Conservation (phyloP, 2,888 invertebrate genomes). For the Agrochola circellaris region DNA sequence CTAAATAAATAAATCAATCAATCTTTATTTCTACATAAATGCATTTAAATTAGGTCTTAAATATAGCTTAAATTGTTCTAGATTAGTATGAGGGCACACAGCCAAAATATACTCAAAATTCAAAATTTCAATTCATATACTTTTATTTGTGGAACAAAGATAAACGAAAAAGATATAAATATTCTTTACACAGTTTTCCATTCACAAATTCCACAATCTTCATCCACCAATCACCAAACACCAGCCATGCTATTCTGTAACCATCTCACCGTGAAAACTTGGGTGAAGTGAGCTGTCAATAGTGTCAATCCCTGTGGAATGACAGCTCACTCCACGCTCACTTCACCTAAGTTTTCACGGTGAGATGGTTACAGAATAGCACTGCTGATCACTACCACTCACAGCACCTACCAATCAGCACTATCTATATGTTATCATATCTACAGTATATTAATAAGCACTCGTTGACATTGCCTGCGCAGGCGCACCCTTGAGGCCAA, state of each 20-base stretch:
- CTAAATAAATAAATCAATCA: neutral
- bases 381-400: neutral
- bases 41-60: neutral
- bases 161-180: too few relatives aligned
- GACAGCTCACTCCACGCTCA: too few relatives aligned
- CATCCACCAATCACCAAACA: neutral
- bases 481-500: slow-evolving; percentile 63
- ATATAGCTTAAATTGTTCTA: neutral
- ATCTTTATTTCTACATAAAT: too few relatives aligned
- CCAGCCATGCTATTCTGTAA: too few relatives aligned
- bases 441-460: slow-evolving; percentile 11
- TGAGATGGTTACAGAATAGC: too few relatives aligned
- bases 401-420: neutral
- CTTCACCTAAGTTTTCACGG: too few relatives aligned
- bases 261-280: too few relatives aligned
- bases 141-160: too few relatives aligned
- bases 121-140: too few relatives aligned
- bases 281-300: too few relatives aligned
- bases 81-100: neutral
- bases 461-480: slow-evolving; percentile 66
- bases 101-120: too few relatives aligned
- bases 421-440: neutral
- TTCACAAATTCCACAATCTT: neutral
- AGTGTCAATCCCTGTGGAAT: too few relatives aligned
- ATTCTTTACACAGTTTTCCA: neutral